A percentile compares a stretch with the other conserved stretches of the same genome.
phyloP scores from a whole-genome alignment of 1,140 invertebrate species.

The Protaetia brevitarsis region DNA sequence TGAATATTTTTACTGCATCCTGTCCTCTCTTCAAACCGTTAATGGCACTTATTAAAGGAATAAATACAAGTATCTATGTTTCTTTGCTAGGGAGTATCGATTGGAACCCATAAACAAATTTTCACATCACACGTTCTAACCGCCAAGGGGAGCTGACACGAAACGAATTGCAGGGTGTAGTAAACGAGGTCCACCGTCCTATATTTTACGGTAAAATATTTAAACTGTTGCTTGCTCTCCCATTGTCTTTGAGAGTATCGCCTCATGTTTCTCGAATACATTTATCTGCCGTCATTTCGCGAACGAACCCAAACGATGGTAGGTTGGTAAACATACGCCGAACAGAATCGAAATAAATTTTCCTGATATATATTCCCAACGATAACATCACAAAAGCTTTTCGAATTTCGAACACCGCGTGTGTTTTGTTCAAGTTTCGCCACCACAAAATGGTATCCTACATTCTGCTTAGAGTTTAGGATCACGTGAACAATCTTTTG shows the following conservation, averaged over 20 bases:
- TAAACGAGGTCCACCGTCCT: not conserved
- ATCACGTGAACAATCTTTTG: no score
- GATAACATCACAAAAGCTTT: constrained; percentile 9
- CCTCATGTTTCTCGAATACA: not conserved
- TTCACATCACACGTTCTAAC: no score
- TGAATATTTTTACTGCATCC: no score
- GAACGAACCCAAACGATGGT: no score
- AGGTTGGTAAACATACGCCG: not conserved
- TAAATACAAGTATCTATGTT: no score
- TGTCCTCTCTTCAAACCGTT: no score
- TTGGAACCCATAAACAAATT: no score
- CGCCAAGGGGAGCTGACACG: not conserved
- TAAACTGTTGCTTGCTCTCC: constrained; percentile 8
- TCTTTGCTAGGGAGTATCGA: no score
- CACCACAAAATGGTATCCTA: not conserved
- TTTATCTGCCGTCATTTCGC: not conserved
- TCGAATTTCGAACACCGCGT: no score
- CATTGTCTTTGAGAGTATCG: not conserved
- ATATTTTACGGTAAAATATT: constrained; percentile 11
- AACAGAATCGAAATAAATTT: constrained; percentile 3
- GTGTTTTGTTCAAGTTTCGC: constrained; percentile 1
- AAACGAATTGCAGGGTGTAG: not conserved
- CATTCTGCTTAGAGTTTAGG: no score
- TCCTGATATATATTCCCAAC: not conserved
- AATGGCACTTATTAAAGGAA: no score